These are phyloP conservation scores for Trachelus stipa DNA, from an alignment of 2,888 invertebrate species.

Conservation along the genomic window DNA sequence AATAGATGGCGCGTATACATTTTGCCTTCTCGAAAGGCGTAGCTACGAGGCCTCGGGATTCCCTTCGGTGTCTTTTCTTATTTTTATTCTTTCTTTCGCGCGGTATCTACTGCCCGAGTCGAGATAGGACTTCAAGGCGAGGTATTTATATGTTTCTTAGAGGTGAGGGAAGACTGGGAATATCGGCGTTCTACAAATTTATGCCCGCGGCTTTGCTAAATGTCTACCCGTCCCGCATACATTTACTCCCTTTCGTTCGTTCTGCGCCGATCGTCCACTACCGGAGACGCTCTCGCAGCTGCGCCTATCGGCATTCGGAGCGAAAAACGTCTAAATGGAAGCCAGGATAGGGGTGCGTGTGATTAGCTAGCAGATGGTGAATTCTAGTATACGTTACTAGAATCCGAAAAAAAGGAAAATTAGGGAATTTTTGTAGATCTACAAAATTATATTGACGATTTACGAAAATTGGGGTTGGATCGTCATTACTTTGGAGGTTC, in stretches of 20 bases:
- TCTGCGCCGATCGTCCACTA: neutral
- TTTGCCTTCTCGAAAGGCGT: slow-evolving; percentile 1
- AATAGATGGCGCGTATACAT: neutral
- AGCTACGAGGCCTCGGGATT: neutral
- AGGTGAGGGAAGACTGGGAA: slow-evolving; percentile 18
- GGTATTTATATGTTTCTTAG: neutral
- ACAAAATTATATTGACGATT: neutral
- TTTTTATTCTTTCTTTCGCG: neutral
- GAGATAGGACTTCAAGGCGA: neutral
- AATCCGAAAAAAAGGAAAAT: neutral
- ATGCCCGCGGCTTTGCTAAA: slow-evolving; percentile 53
- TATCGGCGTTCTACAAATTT: slow-evolving; percentile 53
- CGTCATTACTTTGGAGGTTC: neutral
- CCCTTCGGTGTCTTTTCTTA: neutral
- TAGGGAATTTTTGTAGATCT: neutral
- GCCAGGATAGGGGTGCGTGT: neutral
- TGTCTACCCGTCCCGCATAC: slow-evolving; percentile 44
- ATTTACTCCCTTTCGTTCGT: slow-evolving; percentile 31
- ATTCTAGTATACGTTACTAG: neutral
- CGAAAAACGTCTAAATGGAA: neutral
- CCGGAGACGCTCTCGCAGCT: slow-evolving; percentile 13
- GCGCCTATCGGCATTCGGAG: slow-evolving; percentile 5
- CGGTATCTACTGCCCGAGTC: neutral
- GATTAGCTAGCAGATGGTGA: neutral
- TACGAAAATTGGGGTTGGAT: neutral